phyloP scores from a whole-genome alignment of 2,888 invertebrate species.

The Drosophila austrosaltans region DNA sequence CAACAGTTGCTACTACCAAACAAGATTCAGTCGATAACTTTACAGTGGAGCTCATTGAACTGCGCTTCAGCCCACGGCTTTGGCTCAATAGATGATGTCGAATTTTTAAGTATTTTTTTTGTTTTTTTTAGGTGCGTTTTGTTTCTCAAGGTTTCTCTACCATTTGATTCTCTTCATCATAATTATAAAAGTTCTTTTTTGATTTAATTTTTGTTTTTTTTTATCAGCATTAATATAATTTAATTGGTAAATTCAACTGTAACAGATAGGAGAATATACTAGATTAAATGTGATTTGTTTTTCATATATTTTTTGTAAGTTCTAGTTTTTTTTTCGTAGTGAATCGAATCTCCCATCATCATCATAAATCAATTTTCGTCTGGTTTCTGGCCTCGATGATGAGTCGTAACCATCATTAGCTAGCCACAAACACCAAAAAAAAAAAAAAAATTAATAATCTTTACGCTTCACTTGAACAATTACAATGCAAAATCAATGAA shows the following conservation, averaged over 20 bases:
- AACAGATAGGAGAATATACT: not conserved
- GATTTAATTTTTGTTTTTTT: not conserved
- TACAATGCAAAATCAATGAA: conserved; percentile 48
- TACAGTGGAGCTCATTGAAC: conserved; percentile 66
- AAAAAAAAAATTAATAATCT: conserved; percentile 52
- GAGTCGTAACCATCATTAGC: conserved; percentile 33
- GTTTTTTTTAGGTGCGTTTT: conserved; percentile 39
- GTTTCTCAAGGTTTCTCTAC: conserved; percentile 27
- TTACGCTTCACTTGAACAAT: conserved; percentile 46
- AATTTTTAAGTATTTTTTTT: conserved; percentile 24
- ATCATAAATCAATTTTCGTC: conserved; percentile 43
- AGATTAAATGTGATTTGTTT: not conserved
- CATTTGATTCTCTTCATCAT: conserved; percentile 15
- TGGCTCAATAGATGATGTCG: conserved; percentile 22
- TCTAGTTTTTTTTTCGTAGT: conserved; percentile 41
- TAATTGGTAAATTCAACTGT: conserved; percentile 1
- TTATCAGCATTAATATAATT: not conserved
- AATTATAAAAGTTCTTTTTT: conserved; percentile 4
- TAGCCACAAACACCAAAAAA: conserved; percentile 16
- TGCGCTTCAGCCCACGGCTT: conserved; percentile 54
- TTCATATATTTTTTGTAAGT: conserved; percentile 29
- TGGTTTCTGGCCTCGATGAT: conserved; percentile 13
- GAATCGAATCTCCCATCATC: not conserved
- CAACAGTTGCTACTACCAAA: conserved; percentile 49
- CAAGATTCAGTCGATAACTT: conserved; percentile 44